Evolutionary conservation across 2,797 vertebrate genomes (phyloP), one percentile per base, ranked within the genome.

Genomic region (Myiothlypis chrysogaster): DNA sequence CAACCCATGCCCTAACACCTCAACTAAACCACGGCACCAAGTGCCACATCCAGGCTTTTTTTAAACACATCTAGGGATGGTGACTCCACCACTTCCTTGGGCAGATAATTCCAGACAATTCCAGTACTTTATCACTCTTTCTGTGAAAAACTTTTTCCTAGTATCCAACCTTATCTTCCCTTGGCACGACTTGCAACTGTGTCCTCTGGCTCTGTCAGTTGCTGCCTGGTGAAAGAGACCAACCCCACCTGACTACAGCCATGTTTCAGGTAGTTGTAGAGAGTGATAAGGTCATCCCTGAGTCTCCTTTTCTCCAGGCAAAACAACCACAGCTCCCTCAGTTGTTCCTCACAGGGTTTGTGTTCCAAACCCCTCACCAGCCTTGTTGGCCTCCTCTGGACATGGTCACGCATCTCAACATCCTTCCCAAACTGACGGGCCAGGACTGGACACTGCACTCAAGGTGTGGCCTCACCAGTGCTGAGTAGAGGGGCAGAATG

Each of bases 321-420:
- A 2, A 47, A 35, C 44, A 21, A 1, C 18, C n/a, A 44, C 64
- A 47, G 64, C 24, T 47, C 18, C 23, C 18, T 65, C 17, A 8
- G 23, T 1, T 0, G 0, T 34, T 47, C 43, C 63, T 35, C 63
- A 15, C 17, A 35, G 9, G 13, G 9, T 3, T 47, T 47, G 43
- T 47, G 43, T 14, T 47, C 43, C 43, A 7, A 73, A 32, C 12
- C 32, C 63, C n/a, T 65, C n/a, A 1, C 12, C n/a, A 10, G 43
- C 43, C 55, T 30, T 0, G 1, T 5, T 57, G n/a, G n/a, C 15
- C 20, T 73, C 14, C 32, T 30, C 53, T 44, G 53, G 41, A 46
- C 0, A 0, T 0, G 1, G 11, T 13, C 20, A 3, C 18, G 5
- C 0, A 0, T 57, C 53, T 37, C n/a, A 23, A 30, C 0, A 0